Conservation (phyloP, 2,113 vertebrate species). For the Calonectris borealis region DNA sequence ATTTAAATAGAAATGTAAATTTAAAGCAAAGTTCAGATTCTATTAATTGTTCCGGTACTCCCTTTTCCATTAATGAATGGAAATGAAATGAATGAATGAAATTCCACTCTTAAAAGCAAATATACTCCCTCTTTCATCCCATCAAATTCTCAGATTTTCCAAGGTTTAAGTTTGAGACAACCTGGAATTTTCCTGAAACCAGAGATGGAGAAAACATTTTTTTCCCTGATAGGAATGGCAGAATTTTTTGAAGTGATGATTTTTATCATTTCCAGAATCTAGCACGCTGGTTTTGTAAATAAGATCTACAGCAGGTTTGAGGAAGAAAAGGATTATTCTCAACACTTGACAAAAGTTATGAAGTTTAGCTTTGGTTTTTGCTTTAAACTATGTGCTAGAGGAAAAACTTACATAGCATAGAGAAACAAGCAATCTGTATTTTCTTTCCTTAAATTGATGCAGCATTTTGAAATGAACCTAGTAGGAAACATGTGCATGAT, state of each 20-base stretch:
- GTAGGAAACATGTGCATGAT: background rate
- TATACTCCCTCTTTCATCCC: background rate
- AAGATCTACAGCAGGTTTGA: background rate
- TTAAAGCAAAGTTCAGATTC: background rate
- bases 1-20: background rate
- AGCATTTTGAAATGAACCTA: background rate
- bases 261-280: background rate
- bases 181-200: background rate
- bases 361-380: background rate
- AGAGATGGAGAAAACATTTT: background rate
- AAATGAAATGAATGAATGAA: background rate
- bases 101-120: background rate
- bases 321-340: background rate
- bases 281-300: background rate
- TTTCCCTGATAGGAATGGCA: background rate
- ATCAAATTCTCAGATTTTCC: background rate
- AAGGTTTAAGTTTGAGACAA: background rate
- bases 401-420: background rate
- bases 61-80: background rate
- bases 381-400: background rate
- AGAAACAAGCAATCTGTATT: background rate
- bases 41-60: background rate
- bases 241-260: background rate
- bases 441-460: background rate
- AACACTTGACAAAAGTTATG: background rate